Percentiles rank a stretch among this genome's conserved stretches.
Conservation (phyloP, 2,113 vertebrate genomes). For the Terrapene triunguis region DNA sequence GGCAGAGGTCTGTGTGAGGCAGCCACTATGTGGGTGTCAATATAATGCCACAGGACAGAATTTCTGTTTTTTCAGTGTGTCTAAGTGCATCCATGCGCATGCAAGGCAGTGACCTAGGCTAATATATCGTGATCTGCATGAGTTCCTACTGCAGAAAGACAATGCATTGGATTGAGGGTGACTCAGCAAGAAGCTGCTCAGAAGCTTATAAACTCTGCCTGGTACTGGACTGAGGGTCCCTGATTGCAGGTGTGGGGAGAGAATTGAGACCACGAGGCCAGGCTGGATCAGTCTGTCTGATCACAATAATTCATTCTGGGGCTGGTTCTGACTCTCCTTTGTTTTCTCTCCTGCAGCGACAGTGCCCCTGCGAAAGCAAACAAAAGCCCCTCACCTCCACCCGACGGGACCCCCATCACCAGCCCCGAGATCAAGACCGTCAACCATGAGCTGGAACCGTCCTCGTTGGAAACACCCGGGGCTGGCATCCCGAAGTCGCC, state of each 20-base stretch:
- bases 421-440: slow-evolving; percentile 83
- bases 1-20: neutral
- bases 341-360: slow-evolving; percentile 75
- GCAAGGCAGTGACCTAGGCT: neutral
- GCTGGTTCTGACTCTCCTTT: slow-evolving; percentile 43
- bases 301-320: slow-evolving; percentile 4
- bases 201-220: neutral
- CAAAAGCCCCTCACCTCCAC: slow-evolving; percentile 83
- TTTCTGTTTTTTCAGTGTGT: neutral
- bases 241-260: neutral
- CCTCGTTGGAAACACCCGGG: slow-evolving; percentile 81
- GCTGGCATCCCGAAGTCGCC: slow-evolving; percentile 94
- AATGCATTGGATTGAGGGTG: neutral
- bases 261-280: neutral
- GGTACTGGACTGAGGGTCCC: neutral
- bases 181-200: slow-evolving; percentile 8
- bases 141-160: neutral
- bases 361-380: slow-evolving; percentile 80
- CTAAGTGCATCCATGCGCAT: neutral
- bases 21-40: neutral
- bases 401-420: slow-evolving; percentile 81
- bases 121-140: neutral
- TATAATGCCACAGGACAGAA: neutral
- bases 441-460: slow-evolving; percentile 87
- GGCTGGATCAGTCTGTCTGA: neutral